These are phyloP conservation scores for Euura lappo DNA, from an alignment of 1,140 invertebrate species.

Conservation along the genomic window DNA sequence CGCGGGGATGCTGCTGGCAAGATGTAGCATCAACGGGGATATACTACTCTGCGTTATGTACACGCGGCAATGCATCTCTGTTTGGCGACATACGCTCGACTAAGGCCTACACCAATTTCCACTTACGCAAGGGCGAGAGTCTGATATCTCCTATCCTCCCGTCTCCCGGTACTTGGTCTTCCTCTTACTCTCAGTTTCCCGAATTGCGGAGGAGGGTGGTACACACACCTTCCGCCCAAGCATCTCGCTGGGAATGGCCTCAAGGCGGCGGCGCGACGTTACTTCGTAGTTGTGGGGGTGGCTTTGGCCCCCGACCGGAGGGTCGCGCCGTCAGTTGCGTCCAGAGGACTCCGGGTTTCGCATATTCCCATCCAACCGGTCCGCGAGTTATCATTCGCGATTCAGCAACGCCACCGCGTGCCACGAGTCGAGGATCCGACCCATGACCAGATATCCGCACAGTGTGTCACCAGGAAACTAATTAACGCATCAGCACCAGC, in stretches of 20 bases:
- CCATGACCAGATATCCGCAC: background rate
- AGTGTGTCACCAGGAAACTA: too few species aligned
- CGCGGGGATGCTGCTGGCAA: background rate
- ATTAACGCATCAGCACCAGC: background rate
- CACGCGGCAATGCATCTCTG: conserved; percentile 16
- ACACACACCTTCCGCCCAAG: conserved; percentile 12
- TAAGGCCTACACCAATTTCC: conserved; percentile 40
- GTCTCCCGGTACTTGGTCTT: conserved; percentile 13
- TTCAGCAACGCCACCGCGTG: background rate
- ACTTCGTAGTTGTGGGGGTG: background rate
- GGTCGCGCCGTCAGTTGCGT: conserved; percentile 38
- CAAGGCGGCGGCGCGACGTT: conserved; percentile 40
- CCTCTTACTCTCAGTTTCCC: conserved; percentile 19
- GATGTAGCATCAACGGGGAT: background rate
- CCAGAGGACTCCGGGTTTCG: conserved; percentile 42
- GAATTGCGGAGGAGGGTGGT: conserved; percentile 22
- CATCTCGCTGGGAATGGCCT: conserved; percentile 25
- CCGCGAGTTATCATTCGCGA: background rate
- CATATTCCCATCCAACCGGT: conserved; percentile 14
- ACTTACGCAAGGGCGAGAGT: conserved; percentile 29
- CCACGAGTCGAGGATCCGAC: background rate
- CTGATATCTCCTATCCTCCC: background rate
- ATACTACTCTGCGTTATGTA: background rate
- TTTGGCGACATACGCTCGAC: conserved; percentile 22
- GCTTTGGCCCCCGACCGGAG: conserved; percentile 30